A percentile compares a stretch with the other conserved stretches of the same genome.
These are phyloP conservation scores for Coilia nasus DNA, from an alignment of 2,797 vertebrate genomes.

Conservation along the genomic window DNA sequence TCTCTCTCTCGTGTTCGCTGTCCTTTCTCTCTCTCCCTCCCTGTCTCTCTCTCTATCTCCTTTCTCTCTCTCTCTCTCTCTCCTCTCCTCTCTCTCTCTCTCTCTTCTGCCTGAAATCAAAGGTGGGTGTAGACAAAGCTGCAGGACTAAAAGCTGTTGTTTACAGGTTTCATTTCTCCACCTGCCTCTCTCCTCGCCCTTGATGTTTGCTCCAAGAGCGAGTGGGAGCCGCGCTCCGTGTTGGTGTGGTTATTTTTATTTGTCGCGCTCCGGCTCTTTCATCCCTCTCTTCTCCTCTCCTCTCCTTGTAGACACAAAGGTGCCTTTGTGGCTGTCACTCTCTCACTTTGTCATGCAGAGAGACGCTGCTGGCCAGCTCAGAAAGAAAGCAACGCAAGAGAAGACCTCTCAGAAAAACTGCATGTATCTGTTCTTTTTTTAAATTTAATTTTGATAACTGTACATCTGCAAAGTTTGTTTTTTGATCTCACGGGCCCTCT, in stretches of 20 bases:
- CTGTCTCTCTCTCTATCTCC: too few species aligned
- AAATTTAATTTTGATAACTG: too few species aligned
- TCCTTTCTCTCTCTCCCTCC: too few species aligned
- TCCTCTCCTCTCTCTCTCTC: too few species aligned
- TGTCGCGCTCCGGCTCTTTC: slow-evolving; percentile 56
- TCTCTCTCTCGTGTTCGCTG: too few species aligned
- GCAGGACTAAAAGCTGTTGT: slow-evolving; percentile 54
- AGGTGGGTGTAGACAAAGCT: slow-evolving; percentile 43
- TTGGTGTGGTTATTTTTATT: slow-evolving; percentile 73
- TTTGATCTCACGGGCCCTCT: too few species aligned
- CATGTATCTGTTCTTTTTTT: too few species aligned
- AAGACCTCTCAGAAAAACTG: too few species aligned
- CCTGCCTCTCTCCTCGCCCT: slow-evolving; percentile 56
- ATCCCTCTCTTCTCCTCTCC: slow-evolving; percentile 60
- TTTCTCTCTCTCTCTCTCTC: too few species aligned
- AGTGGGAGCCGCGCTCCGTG: slow-evolving; percentile 47
- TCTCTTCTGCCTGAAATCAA: slow-evolving; percentile 42
- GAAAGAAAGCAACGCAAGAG: slow-evolving; percentile 12
- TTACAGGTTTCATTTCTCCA: slow-evolving; percentile 55
- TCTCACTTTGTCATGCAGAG: neutral
- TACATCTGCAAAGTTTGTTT: too few species aligned
- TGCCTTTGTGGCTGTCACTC: slow-evolving; percentile 62
- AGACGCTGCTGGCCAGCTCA: neutral
- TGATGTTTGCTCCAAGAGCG: slow-evolving; percentile 57
- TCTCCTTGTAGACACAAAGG: slow-evolving; percentile 64